phyloP scores from a whole-genome alignment of 2,888 invertebrate species.

The Hedychridium roseum region DNA sequence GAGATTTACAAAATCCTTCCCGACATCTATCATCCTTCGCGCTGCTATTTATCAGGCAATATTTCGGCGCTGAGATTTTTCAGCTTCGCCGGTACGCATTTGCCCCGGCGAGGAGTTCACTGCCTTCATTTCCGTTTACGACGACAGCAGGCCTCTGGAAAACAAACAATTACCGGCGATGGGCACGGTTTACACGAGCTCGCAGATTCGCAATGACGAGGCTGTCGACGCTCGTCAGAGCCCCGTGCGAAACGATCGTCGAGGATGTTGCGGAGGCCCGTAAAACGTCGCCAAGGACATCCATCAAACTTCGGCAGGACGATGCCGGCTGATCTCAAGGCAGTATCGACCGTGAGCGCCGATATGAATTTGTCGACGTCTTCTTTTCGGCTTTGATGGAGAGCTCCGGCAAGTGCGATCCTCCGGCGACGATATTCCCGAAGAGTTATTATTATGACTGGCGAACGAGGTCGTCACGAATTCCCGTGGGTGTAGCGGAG shows the following conservation, averaged over 20 bases:
- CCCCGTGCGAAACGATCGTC: conserved; percentile 2
- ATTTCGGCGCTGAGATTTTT: too few relatives aligned
- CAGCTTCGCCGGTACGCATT: too few relatives aligned
- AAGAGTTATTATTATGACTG: conserved; percentile 32
- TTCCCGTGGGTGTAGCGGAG: neutral
- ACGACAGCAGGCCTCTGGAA: too few relatives aligned
- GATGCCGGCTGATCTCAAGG: conserved; percentile 7
- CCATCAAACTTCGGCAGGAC: conserved; percentile 19
- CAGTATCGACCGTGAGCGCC: conserved; percentile 1
- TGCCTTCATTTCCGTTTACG: too few relatives aligned
- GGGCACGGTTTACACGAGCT: too few relatives aligned
- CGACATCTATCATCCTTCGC: too few relatives aligned
- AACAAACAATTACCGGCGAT: too few relatives aligned
- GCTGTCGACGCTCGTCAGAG: conserved; percentile 15
- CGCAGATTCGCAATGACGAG: too few relatives aligned
- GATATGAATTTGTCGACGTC: conserved; percentile 21
- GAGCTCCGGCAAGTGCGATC: neutral
- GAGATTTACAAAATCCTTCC: too few relatives aligned
- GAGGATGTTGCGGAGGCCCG: conserved; percentile 8
- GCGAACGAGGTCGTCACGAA: conserved; percentile 28
- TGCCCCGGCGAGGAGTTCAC: too few relatives aligned
- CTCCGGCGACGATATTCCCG: conserved; percentile 17
- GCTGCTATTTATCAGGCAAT: too few relatives aligned
- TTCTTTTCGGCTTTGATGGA: conserved; percentile 9
- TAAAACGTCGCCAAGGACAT: conserved; percentile 15